phyloP scores from a whole-genome alignment of 2,113 vertebrate species.

The Rhinoderma darwinii region DNA sequence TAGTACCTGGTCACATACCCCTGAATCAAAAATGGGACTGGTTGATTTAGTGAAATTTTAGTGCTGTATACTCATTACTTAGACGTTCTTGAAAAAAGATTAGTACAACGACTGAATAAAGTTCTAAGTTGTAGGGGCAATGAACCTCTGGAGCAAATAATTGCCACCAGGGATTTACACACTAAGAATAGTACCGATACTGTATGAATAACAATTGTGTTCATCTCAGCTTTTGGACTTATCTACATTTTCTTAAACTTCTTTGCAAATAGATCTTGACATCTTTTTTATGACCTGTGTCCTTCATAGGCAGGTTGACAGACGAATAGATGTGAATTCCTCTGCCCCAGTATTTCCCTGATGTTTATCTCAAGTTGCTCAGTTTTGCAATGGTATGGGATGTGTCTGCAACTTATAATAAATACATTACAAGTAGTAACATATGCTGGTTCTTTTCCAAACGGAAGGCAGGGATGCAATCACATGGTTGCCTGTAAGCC shows the following conservation, averaged over 20 bases:
- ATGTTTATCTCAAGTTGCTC: neutral
- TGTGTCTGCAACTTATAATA: too few species aligned
- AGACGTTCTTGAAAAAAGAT: neutral
- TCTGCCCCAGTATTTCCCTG: neutral
- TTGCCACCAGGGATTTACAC: neutral
- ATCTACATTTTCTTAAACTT: neutral
- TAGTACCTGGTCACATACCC: neutral
- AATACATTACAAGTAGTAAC: too few species aligned
- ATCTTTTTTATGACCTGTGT: constrained; percentile 10
- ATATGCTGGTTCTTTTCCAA: too few species aligned
- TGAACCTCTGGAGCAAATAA: neutral
- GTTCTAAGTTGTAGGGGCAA: constrained; percentile 5
- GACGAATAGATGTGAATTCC: neutral
- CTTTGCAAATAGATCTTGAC: constrained; percentile 15
- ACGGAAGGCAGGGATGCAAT: too few species aligned
- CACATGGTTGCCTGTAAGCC: too few species aligned
- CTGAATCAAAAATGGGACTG: constrained; percentile 7
- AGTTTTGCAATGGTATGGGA: too few species aligned
- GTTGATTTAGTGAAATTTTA: neutral
- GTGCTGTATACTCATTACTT: constrained; percentile 8
- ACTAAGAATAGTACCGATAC: neutral
- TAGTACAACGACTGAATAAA: constrained; percentile 6
- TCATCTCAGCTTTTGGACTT: neutral
- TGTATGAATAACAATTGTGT: constrained; percentile 22
- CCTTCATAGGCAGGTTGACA: neutral